A percentile compares a stretch with the other conserved stretches of the same genome.
phyloP scores from a whole-genome alignment of 2,888 invertebrate species.

The Petrolisthes cinctipes region DNA sequence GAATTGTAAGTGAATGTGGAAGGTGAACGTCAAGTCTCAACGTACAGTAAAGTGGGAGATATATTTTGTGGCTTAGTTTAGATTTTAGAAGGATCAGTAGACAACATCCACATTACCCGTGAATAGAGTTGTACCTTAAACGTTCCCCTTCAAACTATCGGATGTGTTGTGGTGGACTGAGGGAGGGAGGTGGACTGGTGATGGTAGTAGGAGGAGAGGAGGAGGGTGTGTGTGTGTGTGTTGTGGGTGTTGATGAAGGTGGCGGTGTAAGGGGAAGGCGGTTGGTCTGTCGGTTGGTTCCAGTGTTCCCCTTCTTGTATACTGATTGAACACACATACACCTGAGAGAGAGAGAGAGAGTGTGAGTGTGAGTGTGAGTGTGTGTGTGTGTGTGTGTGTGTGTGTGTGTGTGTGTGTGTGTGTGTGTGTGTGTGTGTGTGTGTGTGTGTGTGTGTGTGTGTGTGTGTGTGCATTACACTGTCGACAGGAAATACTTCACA shows the following conservation, averaged over 20 bases:
- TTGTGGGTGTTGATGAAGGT: neutral
- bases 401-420: neutral
- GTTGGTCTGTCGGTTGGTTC: too few species aligned
- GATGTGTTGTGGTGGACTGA: neutral
- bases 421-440: neutral
- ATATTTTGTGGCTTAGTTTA: too few species aligned
- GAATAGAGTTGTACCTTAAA: too few species aligned
- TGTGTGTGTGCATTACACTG: neutral
- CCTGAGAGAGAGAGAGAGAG: slow-evolving; percentile 9
- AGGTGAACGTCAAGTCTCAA: too few species aligned
- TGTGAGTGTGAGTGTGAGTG: slow-evolving; percentile 20
- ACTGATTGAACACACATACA: neutral
- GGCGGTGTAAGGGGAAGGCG: neutral
- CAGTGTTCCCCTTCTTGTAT: too few species aligned
- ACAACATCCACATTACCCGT: too few species aligned
- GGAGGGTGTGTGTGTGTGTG: neutral
- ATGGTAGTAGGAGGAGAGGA: neutral
- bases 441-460: neutral
- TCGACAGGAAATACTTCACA: too few species aligned
- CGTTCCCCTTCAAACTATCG: too few species aligned
- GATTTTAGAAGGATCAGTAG: too few species aligned
- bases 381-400: slow-evolving; percentile 5
- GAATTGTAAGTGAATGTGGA: too few species aligned
- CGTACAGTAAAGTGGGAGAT: too few species aligned
- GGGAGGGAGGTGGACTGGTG: neutral